Evolutionary conservation across 2,888 invertebrate genomes (phyloP), one percentile per base, ranked within the genome.

Genomic region (Lordiphosa andalusiaca): DNA sequence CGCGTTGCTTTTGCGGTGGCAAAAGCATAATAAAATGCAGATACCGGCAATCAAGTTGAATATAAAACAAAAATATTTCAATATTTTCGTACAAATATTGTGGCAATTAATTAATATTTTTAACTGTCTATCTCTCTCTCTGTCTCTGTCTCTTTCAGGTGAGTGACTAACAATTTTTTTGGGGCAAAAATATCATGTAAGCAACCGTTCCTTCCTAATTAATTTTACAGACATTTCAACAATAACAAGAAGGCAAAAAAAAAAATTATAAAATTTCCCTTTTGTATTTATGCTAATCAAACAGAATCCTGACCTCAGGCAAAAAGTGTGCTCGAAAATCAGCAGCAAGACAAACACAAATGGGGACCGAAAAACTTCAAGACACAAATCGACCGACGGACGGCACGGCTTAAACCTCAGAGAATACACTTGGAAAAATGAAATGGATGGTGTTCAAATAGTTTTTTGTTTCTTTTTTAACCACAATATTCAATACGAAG

Each of bases 251-350:
- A 47, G 41, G 30, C 33, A 16, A 23, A n/a, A 33, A 48, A 46
- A 33, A 36, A 30, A 19, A 25, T 52, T 39, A 47, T n/a, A 52
- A 52, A 44, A 44, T 59, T 55, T 62, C n/a, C 58, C 60, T 53
- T 56, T 63, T 54, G 67, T 65, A 73, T 73, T 84, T 77, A 84
- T 77, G 77, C 71, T 84, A 80, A 80, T 80, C 85, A 84, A 80
- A 80, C 83, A 75, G 57, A 80, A 83, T 82, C 80, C 84, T 84
- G 80, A 80, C 80, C 80, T 84, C 67, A 61, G 85, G 80, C 80
- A 68, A 85, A 68, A 62, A 74, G 60, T 76, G 51, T 67, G 65
- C 53, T 62, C 37, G 58, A 56, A 73, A 83, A 71, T 69, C 69
- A 58, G 66, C 60, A 77, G 66, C 60, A 77, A 81, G 64, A 71